These are phyloP conservation scores for Menura novaehollandiae DNA, from an alignment of 2,113 vertebrate species.

Conservation along the genomic window DNA sequence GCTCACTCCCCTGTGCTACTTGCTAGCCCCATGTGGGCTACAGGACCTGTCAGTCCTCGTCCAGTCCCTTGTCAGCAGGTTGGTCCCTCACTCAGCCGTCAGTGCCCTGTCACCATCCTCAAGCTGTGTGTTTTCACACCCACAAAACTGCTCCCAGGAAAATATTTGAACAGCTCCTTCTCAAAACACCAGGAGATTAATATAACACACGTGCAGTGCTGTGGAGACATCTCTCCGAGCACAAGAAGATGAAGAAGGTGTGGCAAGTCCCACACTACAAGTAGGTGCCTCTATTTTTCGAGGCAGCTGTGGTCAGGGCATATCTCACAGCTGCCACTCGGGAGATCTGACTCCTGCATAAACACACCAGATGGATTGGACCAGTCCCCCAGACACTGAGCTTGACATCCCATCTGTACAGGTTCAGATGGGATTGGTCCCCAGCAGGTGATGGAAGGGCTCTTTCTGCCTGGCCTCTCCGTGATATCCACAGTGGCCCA, in stretches of 20 bases:
- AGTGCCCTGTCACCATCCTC: neutral
- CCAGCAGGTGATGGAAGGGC: neutral
- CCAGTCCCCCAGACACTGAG: neutral
- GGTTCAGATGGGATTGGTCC: neutral
- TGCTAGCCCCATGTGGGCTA: neutral
- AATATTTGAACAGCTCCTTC: constrained; percentile 39
- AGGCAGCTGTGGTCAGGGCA: neutral
- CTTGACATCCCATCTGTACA: neutral
- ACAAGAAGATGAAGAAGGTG: neutral
- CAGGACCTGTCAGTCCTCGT: neutral
- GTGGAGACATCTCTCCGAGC: neutral
- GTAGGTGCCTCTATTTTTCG: neutral
- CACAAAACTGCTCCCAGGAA: neutral
- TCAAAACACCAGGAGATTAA: constrained; percentile 5
- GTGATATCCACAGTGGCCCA: accelerated
- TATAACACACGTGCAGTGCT: neutral
- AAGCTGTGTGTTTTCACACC: neutral
- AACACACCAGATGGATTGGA: neutral
- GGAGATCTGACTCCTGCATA: neutral
- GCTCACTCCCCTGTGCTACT: neutral
- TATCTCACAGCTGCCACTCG: neutral
- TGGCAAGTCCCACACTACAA: neutral
- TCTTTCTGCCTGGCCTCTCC: neutral
- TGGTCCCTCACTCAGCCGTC: neutral
- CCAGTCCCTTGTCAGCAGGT: neutral